These are phyloP conservation scores for Autographa gamma DNA, from an alignment of 2,888 invertebrate genomes.

Conservation along the genomic window DNA sequence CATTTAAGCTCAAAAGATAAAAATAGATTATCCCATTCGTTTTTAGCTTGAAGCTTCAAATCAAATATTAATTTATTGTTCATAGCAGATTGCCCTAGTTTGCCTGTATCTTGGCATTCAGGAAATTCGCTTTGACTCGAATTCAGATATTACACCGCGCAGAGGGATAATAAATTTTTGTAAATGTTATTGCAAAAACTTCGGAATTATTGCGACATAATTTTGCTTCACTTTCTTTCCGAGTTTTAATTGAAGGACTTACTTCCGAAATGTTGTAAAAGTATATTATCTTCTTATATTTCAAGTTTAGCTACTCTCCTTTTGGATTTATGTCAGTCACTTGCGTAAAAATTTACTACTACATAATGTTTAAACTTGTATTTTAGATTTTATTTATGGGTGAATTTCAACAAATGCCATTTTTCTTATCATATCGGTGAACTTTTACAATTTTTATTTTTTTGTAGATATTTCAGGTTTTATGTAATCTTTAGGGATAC, in stretches of 20 bases:
- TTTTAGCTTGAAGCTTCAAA: neutral
- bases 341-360: neutral
- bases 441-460: no score
- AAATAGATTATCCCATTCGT: neutral
- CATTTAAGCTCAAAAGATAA: neutral
- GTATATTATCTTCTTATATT: slow-evolving; percentile 7
- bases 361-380: no score
- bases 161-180: slow-evolving; percentile 37
- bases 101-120: slow-evolving; percentile 15
- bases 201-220: slow-evolving; percentile 31
- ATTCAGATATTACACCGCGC: slow-evolving; percentile 22
- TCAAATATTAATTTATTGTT: slow-evolving; percentile 3
- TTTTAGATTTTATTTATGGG: no score
- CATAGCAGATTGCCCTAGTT: neutral
- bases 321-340: neutral
- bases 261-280: slow-evolving; percentile 11
- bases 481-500: no score
- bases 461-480: no score
- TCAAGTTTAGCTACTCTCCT: neutral
- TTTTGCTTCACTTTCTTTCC: slow-evolving; percentile 11
- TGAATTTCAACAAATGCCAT: no score
- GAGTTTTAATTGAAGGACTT: slow-evolving; percentile 40
- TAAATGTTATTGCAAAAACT: slow-evolving; percentile 39
- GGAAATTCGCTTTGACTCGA: slow-evolving; percentile 10
- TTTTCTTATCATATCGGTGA: no score